Evolutionary conservation across 1,140 invertebrate genomes (phyloP).

Genomic region (Prorops nasuta): DNA sequence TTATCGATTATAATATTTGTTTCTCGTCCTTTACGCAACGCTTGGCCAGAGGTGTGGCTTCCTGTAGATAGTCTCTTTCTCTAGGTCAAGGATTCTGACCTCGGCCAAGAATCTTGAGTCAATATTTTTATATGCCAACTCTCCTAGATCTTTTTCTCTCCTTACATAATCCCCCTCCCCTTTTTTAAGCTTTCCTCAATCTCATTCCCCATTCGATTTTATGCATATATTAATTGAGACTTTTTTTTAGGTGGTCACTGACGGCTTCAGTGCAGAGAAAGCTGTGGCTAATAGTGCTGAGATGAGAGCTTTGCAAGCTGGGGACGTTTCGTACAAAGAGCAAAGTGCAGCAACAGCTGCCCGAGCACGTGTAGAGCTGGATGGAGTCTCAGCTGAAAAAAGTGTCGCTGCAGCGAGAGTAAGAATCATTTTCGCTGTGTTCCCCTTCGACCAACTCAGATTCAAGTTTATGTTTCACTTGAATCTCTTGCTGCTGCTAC

Average conservation of each 20-base stretch:
- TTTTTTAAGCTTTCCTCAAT: too few species aligned
- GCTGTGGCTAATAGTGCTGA: conserved; percentile 75
- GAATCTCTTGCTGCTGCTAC: too few species aligned
- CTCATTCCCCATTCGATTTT: too few species aligned
- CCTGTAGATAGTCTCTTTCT: conserved; percentile 27
- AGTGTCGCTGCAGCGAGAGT: conserved; percentile 71
- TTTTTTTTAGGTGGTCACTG: conserved; percentile 64
- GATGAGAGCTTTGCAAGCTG: conserved; percentile 74
- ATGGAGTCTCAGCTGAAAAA: conserved; percentile 76
- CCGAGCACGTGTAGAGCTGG: conserved; percentile 67
- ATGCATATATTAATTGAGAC: too few species aligned
- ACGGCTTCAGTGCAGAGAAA: conserved; percentile 78
- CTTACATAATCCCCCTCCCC: too few species aligned
- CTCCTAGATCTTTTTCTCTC: not conserved
- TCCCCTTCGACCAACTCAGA: too few species aligned
- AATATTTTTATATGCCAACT: too few species aligned
- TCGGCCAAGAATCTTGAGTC: too few species aligned
- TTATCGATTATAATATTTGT: too few species aligned
- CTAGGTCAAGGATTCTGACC: conserved; percentile 37
- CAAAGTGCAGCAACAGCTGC: conserved; percentile 63
- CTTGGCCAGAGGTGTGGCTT: conserved; percentile 34
- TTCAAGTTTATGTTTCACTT: too few species aligned
- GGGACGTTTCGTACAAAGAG: conserved; percentile 78
- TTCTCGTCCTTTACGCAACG: too few species aligned
- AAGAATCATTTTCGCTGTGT: too few species aligned